Base-by-base conservation (phyloP, 2,113 vertebrate genomes). In the Xyliphius kryptos region DNA sequence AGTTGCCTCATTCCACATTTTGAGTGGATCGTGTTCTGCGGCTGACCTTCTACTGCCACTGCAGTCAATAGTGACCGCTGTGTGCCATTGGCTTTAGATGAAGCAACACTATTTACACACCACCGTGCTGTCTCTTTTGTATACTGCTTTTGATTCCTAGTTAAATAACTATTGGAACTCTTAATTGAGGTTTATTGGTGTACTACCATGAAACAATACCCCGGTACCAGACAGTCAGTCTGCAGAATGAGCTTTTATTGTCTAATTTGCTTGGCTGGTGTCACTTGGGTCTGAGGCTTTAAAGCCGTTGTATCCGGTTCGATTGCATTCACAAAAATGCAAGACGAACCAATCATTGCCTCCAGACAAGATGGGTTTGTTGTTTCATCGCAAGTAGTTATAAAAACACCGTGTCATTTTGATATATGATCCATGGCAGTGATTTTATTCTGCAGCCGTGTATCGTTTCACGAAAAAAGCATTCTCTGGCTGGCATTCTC, bases 1-100 rank as follows among this genome's bases (percentile, higher is more conserved):
- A 90, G 89, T 92, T 95, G 91, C 91, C 90, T 87, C 84, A 87
- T 90, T 86, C 93, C 92, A 94, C 93, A 92, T 97, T 83, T 93
- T 92, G 92, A 90, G 85, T 89, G 80, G 87, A 73, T 89, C 81
- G 82, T 90, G 90, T 90, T 92, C 89, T 86, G 89, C 89, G 87
- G 89, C 88, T 91, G 90, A 95, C 92, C 91, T 91, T 88, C 83
- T 89, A 87, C 79, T 84, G 89, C 89, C 90, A 85, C 87, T 80
- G 85, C 85, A 91, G 91, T 94, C 90, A 87, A 91, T 91, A 90
- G 82, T 82, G 88, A 87, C 90, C 87, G 81, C 83, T 83, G 82
- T 86, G 88, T 79, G 89, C 82, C 80, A 86, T 77, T 80, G 72
- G 75, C 79, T 81, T 74, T 76, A 81, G 73, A 75, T 75, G 63